A percentile compares a stretch with the other conserved stretches of the same genome.
phyloP scores from a whole-genome alignment of 2,888 invertebrate species.

The Steromphala cineraria region DNA sequence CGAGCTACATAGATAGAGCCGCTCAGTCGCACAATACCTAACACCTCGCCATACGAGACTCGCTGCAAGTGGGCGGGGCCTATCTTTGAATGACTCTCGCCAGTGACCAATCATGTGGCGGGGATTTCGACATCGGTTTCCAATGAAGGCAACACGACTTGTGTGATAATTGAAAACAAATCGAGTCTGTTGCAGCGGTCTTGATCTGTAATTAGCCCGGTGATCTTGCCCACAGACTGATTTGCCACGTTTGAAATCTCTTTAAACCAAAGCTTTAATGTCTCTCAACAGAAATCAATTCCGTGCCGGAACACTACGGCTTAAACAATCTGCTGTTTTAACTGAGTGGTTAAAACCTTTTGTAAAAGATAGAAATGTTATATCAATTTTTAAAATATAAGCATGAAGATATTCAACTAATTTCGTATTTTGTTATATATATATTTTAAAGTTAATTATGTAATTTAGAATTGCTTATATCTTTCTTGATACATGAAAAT shows the following conservation, averaged over 20 bases:
- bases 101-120: background rate
- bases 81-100: background rate
- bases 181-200: background rate
- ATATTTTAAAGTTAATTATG: too few relatives aligned
- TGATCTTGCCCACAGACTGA: conserved; percentile 8
- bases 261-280: background rate
- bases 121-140: background rate
- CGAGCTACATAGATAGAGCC: background rate
- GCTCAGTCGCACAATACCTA: background rate
- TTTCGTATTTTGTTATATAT: too few relatives aligned
- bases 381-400: too few relatives aligned
- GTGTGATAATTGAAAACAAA: conserved; percentile 16
- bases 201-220: conserved; percentile 3
- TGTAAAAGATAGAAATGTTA: too few relatives aligned
- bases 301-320: too few relatives aligned
- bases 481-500: too few relatives aligned
- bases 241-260: conserved; percentile 11
- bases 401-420: too few relatives aligned
- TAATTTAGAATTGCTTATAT: too few relatives aligned
- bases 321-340: too few relatives aligned
- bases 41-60: background rate
- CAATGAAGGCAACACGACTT: too few relatives aligned
- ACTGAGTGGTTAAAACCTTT: too few relatives aligned
- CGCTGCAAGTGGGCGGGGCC: background rate
- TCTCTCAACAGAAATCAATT: background rate